Evolutionary conservation across 2,797 vertebrate species (phyloP).

Genomic region (Lagorchestes hirsutus): DNA sequence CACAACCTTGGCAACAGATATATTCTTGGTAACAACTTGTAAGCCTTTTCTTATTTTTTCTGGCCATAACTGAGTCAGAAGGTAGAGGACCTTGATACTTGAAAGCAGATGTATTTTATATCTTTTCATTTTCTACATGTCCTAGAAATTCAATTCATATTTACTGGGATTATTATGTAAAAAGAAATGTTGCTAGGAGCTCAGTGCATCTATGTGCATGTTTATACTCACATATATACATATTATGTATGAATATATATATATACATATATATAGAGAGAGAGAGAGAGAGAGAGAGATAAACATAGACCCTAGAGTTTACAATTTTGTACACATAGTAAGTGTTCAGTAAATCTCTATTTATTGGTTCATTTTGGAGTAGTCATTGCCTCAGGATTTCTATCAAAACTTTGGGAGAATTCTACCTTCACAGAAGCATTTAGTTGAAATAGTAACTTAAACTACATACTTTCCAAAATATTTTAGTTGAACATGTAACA

Average conservation of each 20-base stretch:
- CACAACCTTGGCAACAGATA: background rate
- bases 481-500: background rate
- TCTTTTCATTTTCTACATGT: background rate
- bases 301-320: background rate
- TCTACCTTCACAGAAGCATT: background rate
- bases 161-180: background rate
- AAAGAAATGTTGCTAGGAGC: background rate
- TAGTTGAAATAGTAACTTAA: background rate
- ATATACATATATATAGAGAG: too few species aligned
- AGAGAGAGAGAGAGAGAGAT: too few species aligned
- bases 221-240: background rate
- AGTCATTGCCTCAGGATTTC: background rate
- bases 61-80: background rate
- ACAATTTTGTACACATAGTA: background rate
- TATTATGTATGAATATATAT: too few species aligned
- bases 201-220: background rate
- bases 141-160: background rate
- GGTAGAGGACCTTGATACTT: background rate
- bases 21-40: background rate
- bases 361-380: background rate
- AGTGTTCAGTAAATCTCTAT: background rate
- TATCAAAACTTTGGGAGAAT: background rate
- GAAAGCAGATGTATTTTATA: background rate
- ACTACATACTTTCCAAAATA: background rate
- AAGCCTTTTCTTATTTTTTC: background rate